A percentile compares a stretch with the other conserved stretches of the same genome.
These are phyloP conservation scores for Phalacrocorax brasilianus DNA, from an alignment of 2,113 vertebrate species.

Conservation along the genomic window DNA sequence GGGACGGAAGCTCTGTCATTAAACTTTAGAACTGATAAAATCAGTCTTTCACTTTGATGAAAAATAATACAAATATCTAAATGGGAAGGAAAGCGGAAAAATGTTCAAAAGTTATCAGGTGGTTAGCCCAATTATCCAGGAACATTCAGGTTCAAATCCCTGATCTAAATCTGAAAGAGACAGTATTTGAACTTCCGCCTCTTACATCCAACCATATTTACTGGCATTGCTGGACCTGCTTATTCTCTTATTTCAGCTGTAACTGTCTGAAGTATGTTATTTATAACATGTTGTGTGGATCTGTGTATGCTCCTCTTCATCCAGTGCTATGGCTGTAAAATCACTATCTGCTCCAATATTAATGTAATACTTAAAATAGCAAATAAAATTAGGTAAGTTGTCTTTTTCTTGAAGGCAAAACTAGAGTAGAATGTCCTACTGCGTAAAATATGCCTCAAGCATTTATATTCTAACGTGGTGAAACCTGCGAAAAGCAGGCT, in stretches of 20 bases:
- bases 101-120: background rate
- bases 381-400: background rate
- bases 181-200: background rate
- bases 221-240: background rate
- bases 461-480: background rate
- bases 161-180: background rate
- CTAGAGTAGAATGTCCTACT: background rate
- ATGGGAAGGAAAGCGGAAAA: background rate
- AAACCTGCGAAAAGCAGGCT: conserved; percentile 20
- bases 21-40: background rate
- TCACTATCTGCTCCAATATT: background rate
- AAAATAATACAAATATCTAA: background rate
- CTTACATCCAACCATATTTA: background rate
- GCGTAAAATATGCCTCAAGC: background rate
- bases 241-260: background rate
- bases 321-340: background rate
- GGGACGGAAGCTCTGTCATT: background rate
- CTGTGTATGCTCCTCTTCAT: background rate
- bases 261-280: background rate
- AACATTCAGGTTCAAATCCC: background rate
- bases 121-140: background rate
- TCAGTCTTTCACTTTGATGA: background rate
- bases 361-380: background rate
- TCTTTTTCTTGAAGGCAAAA: background rate
- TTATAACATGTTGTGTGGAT: background rate